Conservation (phyloP, 2,113 vertebrate species). For the Cryptomyrus ogoouensis region DNA sequence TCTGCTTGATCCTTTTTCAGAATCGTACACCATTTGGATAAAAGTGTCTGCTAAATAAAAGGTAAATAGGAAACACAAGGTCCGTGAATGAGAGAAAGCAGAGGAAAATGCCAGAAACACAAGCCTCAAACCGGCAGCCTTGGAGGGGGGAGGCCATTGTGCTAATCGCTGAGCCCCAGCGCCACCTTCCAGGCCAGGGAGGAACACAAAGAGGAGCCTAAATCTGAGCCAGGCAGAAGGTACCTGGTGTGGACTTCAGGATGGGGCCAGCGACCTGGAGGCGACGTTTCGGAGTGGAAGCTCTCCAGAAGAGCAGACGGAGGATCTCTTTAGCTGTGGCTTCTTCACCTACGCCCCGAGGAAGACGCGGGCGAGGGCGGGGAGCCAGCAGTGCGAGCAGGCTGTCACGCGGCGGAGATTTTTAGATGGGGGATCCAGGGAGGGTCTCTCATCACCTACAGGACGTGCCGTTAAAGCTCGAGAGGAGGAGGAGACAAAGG, state of each 20-base stretch:
- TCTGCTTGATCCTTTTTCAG: neutral
- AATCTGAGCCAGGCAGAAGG: neutral
- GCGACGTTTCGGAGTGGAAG: neutral
- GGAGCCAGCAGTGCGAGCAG: neutral
- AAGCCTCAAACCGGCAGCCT: neutral
- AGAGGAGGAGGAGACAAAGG: neutral
- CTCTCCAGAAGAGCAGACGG: neutral
- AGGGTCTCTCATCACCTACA: neutral
- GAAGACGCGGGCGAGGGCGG: neutral
- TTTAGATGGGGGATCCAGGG: neutral
- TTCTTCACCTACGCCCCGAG: neutral
- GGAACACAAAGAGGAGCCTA: neutral
- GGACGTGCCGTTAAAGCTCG: neutral
- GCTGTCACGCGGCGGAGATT: neutral
- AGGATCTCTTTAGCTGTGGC: neutral
- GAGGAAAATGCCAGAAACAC: neutral
- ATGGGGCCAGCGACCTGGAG: neutral
- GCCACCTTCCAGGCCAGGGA: neutral
- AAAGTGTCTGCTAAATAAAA: neutral
- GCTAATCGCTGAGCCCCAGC: neutral
- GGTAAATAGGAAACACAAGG: neutral
- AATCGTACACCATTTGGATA: neutral
- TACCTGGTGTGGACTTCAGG: neutral
- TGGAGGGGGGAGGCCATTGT: neutral
- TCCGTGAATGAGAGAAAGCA: neutral